Base-by-base conservation (phyloP, 2,888 invertebrate species). In the Heliconius sara region DNA sequence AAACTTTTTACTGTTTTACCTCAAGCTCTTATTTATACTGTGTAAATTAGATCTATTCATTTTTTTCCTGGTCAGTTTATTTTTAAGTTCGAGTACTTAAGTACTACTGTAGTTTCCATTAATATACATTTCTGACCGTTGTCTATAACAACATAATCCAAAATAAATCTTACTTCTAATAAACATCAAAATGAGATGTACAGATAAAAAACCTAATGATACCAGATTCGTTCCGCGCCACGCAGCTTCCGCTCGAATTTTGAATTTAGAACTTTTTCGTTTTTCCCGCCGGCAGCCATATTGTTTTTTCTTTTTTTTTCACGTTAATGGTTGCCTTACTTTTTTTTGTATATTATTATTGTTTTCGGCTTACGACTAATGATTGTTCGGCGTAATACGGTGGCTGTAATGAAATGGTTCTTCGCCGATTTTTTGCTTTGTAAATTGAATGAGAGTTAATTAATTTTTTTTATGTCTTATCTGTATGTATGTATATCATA, bases 181-280 rank as follows among this genome's bases (percentile, higher is more conserved):
- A 75, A 88, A 89, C 83, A 89, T 90, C 88, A 85, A 84, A 90
- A 88, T 88, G 88, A 89, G 88, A 87, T 83, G 86, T 87, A 88
- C 87, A 89, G 85, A 85, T 86, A 87, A 89, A 89, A 88, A 89
- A 87, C 84, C 86, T 92, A 94, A 94, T 94, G 93, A 93, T 92
- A 90, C 88, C 87, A 87, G 87, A 93, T 94, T 94, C 93, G 94
- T 93, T 93, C 88, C 93, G 91, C 90, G 85, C 86, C 87, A 86
- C 87, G 77, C 84, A 89, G 94, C 93, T 94, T 94, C 94, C 94
- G 94, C 89, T 92, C 92, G 88, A 86, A 84, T 92, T 92, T 93
- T 91, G 90, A 93, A 93, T 92, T 92, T 91, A 86, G 88, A 90
- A 88, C 86, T 87, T 84, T 84, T 89, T 87, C 84, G 89, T 89